A percentile compares a stretch with the other conserved stretches of the same genome.
Evolutionary conservation across 2,797 vertebrate species (phyloP).

Genomic region (Galago senegalensis): DNA sequence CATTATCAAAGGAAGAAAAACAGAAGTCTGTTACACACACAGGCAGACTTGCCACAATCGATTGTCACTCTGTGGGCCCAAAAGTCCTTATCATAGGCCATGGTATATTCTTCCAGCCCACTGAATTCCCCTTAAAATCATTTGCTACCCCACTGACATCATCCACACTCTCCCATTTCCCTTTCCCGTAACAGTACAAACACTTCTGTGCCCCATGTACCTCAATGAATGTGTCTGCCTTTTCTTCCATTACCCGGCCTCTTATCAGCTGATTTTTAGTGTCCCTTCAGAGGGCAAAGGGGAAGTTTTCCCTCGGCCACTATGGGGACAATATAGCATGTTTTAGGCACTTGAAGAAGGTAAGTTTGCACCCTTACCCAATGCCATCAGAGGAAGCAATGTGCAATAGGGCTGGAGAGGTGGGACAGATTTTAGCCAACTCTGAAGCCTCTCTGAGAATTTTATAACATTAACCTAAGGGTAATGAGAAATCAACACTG

Average conservation of each 20-base stretch:
- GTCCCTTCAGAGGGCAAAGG: background rate
- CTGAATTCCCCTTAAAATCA: background rate
- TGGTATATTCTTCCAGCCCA: background rate
- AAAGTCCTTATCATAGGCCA: background rate
- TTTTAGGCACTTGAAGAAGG: background rate
- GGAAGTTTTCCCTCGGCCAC: background rate
- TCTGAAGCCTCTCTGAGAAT: background rate
- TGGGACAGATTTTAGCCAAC: background rate
- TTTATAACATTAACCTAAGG: background rate
- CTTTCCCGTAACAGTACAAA: background rate
- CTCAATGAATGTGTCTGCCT: background rate
- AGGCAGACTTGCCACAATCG: background rate
- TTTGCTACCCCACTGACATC: background rate
- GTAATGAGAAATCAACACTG: background rate
- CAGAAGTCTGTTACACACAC: background rate
- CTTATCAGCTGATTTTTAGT: background rate
- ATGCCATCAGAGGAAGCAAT: background rate
- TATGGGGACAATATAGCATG: background rate
- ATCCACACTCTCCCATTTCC: background rate
- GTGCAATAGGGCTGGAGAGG: background rate
- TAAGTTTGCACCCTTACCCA: background rate
- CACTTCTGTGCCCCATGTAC: background rate
- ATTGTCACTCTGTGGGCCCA: background rate
- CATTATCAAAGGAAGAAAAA: background rate
- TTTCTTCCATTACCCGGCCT: background rate